Evolutionary conservation across 2,113 vertebrate species (phyloP), one percentile per base, ranked within the genome.

Genomic region (Maccullochella peelii): DNA sequence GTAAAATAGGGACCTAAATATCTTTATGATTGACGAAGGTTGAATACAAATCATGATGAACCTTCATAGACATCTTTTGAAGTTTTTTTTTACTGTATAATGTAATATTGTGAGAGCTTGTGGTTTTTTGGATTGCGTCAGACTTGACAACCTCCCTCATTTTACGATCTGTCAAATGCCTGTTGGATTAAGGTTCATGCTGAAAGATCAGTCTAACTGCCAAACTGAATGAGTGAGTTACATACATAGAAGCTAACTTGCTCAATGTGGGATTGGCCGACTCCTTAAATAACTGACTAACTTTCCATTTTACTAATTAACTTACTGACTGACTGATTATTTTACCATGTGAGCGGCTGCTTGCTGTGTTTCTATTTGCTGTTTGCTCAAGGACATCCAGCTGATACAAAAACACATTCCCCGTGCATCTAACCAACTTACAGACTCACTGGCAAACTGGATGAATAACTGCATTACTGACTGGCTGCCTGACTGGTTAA

Each of bases 401-500:
- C 79, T 79, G 65, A 70, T 77, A 50, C 75, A 78, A 44, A 84
- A 83, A 87, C 69, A 42, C 68, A 30, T 80, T 79, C 78, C 50
- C 55, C 59, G 5, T 68, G 47, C 69, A 73, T 84, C 58, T 85
- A 79, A 93, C 90, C 79, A 80, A 82, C 83, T 85, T 66, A 67
- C 23, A 68, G 67, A 50, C 23, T 61, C 59, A 30, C 79, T 86
- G 76, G 80, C 74, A 77, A 81, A 82, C 79, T 50, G 57, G 47
- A 81, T 78, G 76, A 89, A 74, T 86, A 90, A 88, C 70, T 63
- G 54, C 79, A 82, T 90, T 84, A 85, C 87, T 36, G 82, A 88
- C 77, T 86, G 88, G 59, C 82, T 91, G 85, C 23, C 36, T 84
- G 83, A 36, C 86, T 91, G 74, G 70, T 89, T 90, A 88, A 92